Base-by-base conservation (phyloP, 1,140 invertebrate species). In the Calephelis virginiensis region DNA sequence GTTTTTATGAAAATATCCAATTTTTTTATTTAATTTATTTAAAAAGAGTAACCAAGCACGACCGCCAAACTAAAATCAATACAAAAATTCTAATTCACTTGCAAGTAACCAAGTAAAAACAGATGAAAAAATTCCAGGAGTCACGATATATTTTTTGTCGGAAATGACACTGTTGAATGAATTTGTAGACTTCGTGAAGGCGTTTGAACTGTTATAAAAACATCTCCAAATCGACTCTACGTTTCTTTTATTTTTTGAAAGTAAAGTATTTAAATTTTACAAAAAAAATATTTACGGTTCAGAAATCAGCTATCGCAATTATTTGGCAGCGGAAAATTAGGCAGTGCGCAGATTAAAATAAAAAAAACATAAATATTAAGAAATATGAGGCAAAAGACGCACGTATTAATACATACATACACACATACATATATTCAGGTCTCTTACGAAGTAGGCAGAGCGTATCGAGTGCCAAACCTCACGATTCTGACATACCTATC, bases 81-180 rank as follows among this genome's bases (percentile, higher is more conserved):
- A 62, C 13, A 62, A 62, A 46, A 62, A 62, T 17, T 12, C 17
- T 37, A 56, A 56, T 56, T 12, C 50, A 56, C 50, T 56, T 37
- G 50, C 11, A 37, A 17, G 28, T 8, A 59, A 59, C 53, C 11
- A 38, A 59, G 67, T 63, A 73, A 75, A 74, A 76, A 62, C 8
- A 37, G 50, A 11, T 50, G 61, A 68, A 69, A 69, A 69, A 37
- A 11, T 65, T 72, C 45, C 70, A 77, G 72, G 71, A 74, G 73
- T 81, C 73, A 85, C 80, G 83, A 82, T 75, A 64, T 53, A 66
- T 76, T 77, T 83, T 79, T 78, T 80, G 72, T 70, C 38, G 28
- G 59, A 69, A 72, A 67, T 75, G 63, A 64, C 63, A 64, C 50
- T 64, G 78, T 82, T 78, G 76, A 67, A 75, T 60, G 74, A 74